phyloP scores from a whole-genome alignment of 1,140 invertebrate species.

The Polyergus mexicanus region DNA sequence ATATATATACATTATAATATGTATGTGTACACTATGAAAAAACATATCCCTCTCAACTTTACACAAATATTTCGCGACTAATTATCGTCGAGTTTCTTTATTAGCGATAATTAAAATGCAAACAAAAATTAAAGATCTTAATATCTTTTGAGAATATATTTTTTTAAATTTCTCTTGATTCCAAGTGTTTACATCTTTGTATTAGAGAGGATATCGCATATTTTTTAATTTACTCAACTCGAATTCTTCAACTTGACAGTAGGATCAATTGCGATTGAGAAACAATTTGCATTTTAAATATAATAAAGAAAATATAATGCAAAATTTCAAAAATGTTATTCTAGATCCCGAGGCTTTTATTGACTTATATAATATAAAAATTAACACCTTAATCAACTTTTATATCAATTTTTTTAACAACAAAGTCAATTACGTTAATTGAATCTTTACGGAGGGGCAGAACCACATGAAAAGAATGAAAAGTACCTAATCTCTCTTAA shows the following conservation, averaged over 20 bases:
- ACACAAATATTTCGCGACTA: neutral
- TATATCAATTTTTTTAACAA: neutral
- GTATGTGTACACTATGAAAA: neutral
- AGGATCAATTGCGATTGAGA: neutral
- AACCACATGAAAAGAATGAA: neutral
- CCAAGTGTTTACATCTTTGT: neutral
- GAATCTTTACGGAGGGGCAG: neutral
- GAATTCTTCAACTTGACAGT: neutral
- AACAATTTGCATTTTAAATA: conserved; percentile 3
- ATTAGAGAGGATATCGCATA: neutral
- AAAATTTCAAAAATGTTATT: neutral
- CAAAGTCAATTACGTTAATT: conserved; percentile 9
- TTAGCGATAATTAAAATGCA: neutral
- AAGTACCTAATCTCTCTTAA: conserved; percentile 39
- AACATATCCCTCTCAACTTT: neutral
- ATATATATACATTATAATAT: too few relatives aligned
- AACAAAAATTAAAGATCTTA: too few relatives aligned
- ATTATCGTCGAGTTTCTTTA: neutral
- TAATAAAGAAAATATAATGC: neutral
- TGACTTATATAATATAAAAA: neutral
- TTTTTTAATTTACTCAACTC: conserved; percentile 7
- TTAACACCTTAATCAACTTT: neutral
- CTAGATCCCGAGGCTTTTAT: neutral
- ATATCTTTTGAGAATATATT: neutral
- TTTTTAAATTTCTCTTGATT: neutral